Percentiles rank a stretch among this genome's conserved stretches.
These are phyloP conservation scores for Penaeus indicus DNA, from an alignment of 1,140 invertebrate genomes.

Conservation along the genomic window DNA sequence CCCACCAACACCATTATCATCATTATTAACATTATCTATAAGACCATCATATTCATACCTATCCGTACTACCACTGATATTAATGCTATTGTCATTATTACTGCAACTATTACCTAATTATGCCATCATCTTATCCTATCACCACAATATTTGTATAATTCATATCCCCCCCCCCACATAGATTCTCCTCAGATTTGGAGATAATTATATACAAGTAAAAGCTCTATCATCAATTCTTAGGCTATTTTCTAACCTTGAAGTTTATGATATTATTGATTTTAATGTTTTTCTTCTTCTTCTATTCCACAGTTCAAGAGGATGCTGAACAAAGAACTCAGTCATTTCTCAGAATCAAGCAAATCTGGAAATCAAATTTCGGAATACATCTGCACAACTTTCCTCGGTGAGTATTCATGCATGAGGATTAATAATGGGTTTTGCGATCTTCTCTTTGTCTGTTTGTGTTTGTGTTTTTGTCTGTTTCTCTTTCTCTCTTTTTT, in stretches of 20 bases:
- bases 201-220: not conserved
- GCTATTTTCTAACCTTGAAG: not conserved
- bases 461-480: too few relatives aligned
- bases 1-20: too few relatives aligned
- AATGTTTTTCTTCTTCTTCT: slow-evolving; percentile 4
- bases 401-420: slow-evolving; percentile 81
- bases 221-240: not conserved
- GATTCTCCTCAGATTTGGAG: not conserved
- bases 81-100: not conserved
- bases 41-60: not conserved
- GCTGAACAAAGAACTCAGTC: slow-evolving; percentile 98
- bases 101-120: not conserved
- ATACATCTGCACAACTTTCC: slow-evolving; percentile 98
- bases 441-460: too few relatives aligned
- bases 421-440: too few relatives aligned
- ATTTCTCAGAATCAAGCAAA: slow-evolving; percentile 98
- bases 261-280: not conserved
- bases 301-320: slow-evolving; percentile 96
- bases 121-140: too few relatives aligned
- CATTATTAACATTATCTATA: not conserved
- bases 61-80: not conserved
- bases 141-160: not conserved
- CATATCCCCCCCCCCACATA: not conserved
- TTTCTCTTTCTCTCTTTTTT: too few relatives aligned
- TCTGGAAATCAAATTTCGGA: slow-evolving; percentile 99